Conservation (phyloP, 2,888 invertebrate genomes). For the Schrankia costaestrigalis region DNA sequence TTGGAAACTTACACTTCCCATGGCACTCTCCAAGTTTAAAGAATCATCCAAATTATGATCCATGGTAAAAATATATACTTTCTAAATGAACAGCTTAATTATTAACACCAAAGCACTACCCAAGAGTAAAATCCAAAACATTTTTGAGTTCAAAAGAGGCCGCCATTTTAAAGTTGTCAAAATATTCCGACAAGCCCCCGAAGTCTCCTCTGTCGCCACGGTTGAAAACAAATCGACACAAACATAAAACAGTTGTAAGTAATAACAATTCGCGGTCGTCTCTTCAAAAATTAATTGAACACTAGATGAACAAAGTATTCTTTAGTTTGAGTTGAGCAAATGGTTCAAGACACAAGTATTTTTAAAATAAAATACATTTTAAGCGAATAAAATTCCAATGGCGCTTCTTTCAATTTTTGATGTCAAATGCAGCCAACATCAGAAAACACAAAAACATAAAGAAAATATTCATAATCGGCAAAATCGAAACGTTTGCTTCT, state of each 20-base stretch:
- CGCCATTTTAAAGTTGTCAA: constrained; percentile 79
- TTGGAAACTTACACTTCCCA: constrained; percentile 57
- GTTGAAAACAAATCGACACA: constrained; percentile 71
- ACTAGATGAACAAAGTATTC: constrained; percentile 11
- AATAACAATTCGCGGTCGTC: constrained; percentile 19
- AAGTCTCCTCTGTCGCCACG: constrained; percentile 63
- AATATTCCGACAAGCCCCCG: constrained; percentile 42
- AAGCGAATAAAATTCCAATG: constrained; percentile 52
- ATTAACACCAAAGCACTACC: constrained; percentile 13
- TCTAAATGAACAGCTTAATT: constrained; percentile 1
- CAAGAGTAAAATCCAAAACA: constrained; percentile 39
- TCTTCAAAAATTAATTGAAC: constrained; percentile 13
- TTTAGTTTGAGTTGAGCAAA: constrained; percentile 18
- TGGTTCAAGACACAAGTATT: constrained; percentile 16
- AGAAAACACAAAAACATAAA: constrained; percentile 14
- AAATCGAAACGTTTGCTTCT: neutral
- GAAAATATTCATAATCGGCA: neutral
- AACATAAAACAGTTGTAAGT: constrained; percentile 20
- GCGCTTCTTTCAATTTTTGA: constrained; percentile 78
- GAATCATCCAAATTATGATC: constrained; percentile 70
- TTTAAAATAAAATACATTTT: constrained; percentile 35
- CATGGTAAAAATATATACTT: constrained; percentile 42
- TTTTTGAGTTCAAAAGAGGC: constrained; percentile 73
- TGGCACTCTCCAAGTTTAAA: constrained; percentile 61
- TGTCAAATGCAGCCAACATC: constrained; percentile 53